These are phyloP conservation scores for Eutrigla gurnardus DNA, from an alignment of 2,797 vertebrate genomes.

Conservation along the genomic window DNA sequence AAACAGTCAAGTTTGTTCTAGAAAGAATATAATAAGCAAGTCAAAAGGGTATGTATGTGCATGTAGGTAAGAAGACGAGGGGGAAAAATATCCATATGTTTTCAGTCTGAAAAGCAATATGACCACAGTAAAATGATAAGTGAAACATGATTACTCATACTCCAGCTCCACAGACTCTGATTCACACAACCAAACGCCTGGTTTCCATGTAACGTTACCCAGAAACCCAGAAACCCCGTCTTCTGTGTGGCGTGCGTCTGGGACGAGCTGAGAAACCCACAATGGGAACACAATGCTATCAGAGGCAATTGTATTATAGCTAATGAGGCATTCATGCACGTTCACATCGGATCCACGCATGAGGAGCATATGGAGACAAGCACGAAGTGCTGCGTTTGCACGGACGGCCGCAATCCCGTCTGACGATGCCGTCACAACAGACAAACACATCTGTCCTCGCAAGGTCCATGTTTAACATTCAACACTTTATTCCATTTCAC, in stretches of 20 bases:
- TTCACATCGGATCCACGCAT: slow-evolving; percentile 36
- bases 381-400: too few relatives aligned
- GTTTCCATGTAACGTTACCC: slow-evolving; percentile 27
- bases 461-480: too few relatives aligned
- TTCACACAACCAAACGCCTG: slow-evolving; percentile 29
- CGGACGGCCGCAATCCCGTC: too few relatives aligned
- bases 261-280: slow-evolving; percentile 20
- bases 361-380: slow-evolving; percentile 43
- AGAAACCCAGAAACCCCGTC: slow-evolving; percentile 35
- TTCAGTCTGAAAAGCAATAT: slow-evolving; percentile 1
- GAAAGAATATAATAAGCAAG: too few relatives aligned
- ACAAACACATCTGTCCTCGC: too few relatives aligned
- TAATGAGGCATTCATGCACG: slow-evolving; percentile 58
- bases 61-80: too few relatives aligned
- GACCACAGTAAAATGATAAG: slow-evolving; percentile 20
- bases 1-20: too few relatives aligned
- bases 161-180: background rate
- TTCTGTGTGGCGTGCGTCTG: slow-evolving; percentile 7
- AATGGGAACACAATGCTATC: slow-evolving; percentile 40
- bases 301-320: slow-evolving; percentile 65
- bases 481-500: too few relatives aligned
- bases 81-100: background rate
- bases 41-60: too few relatives aligned
- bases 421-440: too few relatives aligned
- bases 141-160: slow-evolving; percentile 27